Evolutionary conservation across 2,888 invertebrate species (phyloP), one percentile per base, ranked within the genome.

Genomic region (Rhamphomyia laevipes): DNA sequence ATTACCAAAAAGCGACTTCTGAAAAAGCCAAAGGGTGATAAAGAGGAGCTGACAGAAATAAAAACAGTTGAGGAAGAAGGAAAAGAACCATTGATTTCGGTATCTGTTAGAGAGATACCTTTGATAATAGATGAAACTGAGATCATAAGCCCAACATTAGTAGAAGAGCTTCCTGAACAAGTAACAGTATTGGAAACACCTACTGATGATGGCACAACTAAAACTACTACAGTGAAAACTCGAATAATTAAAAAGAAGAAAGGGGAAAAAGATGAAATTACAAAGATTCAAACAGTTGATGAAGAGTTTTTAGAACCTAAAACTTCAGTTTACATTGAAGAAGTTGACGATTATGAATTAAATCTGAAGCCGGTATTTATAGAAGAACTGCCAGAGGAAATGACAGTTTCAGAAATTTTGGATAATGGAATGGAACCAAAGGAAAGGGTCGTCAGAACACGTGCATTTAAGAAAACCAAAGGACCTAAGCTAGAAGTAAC

Each of bases 181-280:
- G 53, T 63, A 4, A 61, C 64, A 16, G 57, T 63, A 31, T 59
- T 69, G 11, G 60, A 64, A 44, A 49, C 64, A 53, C 55, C 57
- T 49, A 47, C 65, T 42, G 61, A 65, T 13, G 63, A 65, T 55
- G 72, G 68, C 40, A 63, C 55, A 54, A 67, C 57, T 4, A 65
- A 59, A 49, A 65, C 59, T 45, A 66, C 61, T 21, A 63, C 56
- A 10, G 58, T 65, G 13, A 68, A 59, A 21, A 71, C 67, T 15
- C 66, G 67, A 55, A 65, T 60, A 11, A 61, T 67, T 7, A 70
- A 64, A 45, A 71, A 66, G 52, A 66, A 58, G 13, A 60, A 68
- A 47, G 68, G 67, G n/a, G 62, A 61, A 9, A 55, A 63, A 45
- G 67, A 71, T 23, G 66, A 72, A 58, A 63, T 70, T 1, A 70